Base-by-base conservation (phyloP, 2,888 invertebrate species). In the Cyclophora albipunctata region DNA sequence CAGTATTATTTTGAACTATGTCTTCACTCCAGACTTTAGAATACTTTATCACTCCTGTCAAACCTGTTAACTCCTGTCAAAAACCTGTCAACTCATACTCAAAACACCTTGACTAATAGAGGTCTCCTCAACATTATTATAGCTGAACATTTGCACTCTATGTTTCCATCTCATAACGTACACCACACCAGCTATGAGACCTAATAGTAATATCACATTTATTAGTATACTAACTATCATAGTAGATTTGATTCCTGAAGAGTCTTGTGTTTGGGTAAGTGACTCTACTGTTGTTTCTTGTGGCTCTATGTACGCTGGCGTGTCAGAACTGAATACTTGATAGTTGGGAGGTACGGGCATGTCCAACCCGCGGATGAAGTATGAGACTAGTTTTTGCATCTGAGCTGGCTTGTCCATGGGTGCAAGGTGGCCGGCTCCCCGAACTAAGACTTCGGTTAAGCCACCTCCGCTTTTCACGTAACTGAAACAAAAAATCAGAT, bases 361-460 rank as follows among this genome's bases (percentile, higher is more conserved):
- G 42, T 71, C 69, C 0, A 65, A 34, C 1, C 66, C 71, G 34
- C 63, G 55, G 50, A 84, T 78, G 63, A 84, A 85, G 60, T 58
- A 64, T 20, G 68, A 58, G 41, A 83, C 62, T 0, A 84, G 63
- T 34, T 72, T 52, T 3, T 57, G 71, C 0, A 90, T 83, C 62
- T 89, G 70, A 0, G 63, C 79, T 0, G 92, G 92, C 57, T 91
- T 90, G 71, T 92, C 92, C 34, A 86, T 73, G 0, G 92, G 91
- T 0, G 91, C 90, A 64, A 92, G 80, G 64, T 93, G 92, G 0
- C 93, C 93, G 0, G 92, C 90, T 50, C 90, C 89, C 3, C 90
- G 76, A 1, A 92, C 84, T 5, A 91, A 58, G 0, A 91, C 85
- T 66, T 91, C 91, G 1, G 88, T 89, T 7, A 92, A 81, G 45